phyloP scores from a whole-genome alignment of 2,797 vertebrate species.

The Enteromius fasciolatus region DNA sequence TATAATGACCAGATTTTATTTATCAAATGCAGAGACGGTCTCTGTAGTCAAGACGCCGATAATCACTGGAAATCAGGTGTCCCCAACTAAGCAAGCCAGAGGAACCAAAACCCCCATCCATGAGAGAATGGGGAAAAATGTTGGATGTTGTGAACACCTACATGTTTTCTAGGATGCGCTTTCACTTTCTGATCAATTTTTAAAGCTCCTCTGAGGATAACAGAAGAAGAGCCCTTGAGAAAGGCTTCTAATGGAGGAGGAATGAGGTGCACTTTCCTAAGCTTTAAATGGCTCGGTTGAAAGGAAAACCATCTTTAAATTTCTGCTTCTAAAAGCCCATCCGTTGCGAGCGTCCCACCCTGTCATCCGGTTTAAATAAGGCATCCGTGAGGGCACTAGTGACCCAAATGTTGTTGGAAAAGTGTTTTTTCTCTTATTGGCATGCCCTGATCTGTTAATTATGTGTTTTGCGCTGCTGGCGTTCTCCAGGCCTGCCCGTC shows the following conservation, averaged over 20 bases:
- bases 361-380: constrained; percentile 9
- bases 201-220: constrained; percentile 32
- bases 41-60: too few species aligned
- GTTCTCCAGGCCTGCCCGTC: constrained; percentile 53
- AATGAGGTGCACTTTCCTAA: constrained; percentile 30
- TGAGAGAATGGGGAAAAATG: too few species aligned
- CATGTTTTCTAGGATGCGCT: constrained; percentile 10
- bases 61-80: too few species aligned
- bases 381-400: constrained; percentile 7
- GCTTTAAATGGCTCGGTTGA: constrained; percentile 7
- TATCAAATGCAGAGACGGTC: too few species aligned
- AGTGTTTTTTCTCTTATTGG: constrained; percentile 1
- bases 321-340: constrained; percentile 32
- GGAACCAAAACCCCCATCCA: too few species aligned
- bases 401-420: constrained; percentile 36
- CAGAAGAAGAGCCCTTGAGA: constrained; percentile 22
- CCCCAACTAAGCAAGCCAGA: too few species aligned
- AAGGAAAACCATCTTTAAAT: constrained; percentile 15
- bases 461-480: constrained; percentile 33
- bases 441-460: constrained; percentile 28
- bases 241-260: constrained; percentile 24
- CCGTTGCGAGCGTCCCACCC: neutral
- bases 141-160: constrained; percentile 22
- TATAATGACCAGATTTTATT: too few species aligned
- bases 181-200: constrained; percentile 38